phyloP scores from a whole-genome alignment of 2,888 invertebrate genomes.

The Amphiduros pacificus region DNA sequence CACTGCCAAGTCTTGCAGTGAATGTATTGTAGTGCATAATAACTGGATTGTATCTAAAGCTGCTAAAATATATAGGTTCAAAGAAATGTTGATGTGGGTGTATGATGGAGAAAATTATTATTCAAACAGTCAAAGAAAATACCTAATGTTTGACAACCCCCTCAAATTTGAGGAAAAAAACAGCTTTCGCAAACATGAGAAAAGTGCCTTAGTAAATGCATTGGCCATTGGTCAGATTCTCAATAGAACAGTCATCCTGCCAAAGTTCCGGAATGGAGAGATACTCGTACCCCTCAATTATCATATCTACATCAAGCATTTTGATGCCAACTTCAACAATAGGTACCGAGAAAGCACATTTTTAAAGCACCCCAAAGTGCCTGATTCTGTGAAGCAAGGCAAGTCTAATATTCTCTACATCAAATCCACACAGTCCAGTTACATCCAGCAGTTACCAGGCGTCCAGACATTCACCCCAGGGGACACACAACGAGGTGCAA shows the following conservation, averaged over 20 bases:
- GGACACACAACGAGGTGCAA: background rate
- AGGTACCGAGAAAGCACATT: background rate
- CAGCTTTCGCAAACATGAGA: background rate
- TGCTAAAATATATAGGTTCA: constrained; percentile 11
- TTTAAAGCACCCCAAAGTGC: background rate
- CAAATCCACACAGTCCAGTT: background rate
- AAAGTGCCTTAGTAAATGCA: background rate
- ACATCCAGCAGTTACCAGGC: background rate
- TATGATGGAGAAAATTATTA: constrained; percentile 9
- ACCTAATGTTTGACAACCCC: constrained; percentile 2
- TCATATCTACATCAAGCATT: background rate
- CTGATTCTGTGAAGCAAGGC: background rate
- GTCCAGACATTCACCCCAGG: background rate
- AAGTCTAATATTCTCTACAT: background rate
- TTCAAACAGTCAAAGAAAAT: constrained; percentile 2
- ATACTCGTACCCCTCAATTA: background rate
- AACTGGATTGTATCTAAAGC: constrained; percentile 16
- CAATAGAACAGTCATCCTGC: background rate
- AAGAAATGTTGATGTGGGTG: constrained; percentile 9
- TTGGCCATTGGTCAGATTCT: background rate
- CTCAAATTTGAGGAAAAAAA: background rate
- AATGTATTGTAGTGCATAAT: constrained; percentile 9
- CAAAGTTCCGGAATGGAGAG: background rate
- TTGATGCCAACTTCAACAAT: background rate
- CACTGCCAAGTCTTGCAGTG: background rate